A percentile compares a stretch with the other conserved stretches of the same genome.
Conservation (phyloP, 2,113 vertebrate species). For the Drymodes brunneopygia region DNA sequence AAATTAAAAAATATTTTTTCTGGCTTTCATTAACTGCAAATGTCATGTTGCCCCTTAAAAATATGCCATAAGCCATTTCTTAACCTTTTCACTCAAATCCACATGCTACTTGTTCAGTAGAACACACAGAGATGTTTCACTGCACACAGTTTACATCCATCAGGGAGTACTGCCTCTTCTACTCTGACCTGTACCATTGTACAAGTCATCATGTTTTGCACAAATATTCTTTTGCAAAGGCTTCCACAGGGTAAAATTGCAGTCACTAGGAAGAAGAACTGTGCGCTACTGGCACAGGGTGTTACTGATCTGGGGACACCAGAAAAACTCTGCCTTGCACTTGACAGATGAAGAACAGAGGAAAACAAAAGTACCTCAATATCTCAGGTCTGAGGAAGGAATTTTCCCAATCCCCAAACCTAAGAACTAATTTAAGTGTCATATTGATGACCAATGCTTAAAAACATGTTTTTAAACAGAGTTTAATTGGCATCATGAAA, state of each 20-base stretch:
- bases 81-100: neutral
- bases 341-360: neutral
- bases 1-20: conserved; percentile 39
- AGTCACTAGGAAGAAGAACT: neutral
- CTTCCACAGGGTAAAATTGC: neutral
- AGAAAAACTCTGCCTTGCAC: neutral
- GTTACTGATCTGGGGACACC: neutral
- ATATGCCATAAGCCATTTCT: neutral
- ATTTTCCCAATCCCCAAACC: neutral
- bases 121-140: neutral
- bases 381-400: neutral
- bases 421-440: neutral
- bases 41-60: neutral
- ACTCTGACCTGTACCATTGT: neutral
- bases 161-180: neutral
- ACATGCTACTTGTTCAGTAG: neutral
- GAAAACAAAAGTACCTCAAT: neutral
- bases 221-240: neutral
- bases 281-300: neutral
- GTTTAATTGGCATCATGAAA: neutral
- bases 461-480: neutral
- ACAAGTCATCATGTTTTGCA: neutral
- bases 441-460: neutral
- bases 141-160: neutral
- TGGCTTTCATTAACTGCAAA: conserved; percentile 4